Base-by-base conservation (phyloP, 2,888 invertebrate species). In the Eudemis profundana region DNA sequence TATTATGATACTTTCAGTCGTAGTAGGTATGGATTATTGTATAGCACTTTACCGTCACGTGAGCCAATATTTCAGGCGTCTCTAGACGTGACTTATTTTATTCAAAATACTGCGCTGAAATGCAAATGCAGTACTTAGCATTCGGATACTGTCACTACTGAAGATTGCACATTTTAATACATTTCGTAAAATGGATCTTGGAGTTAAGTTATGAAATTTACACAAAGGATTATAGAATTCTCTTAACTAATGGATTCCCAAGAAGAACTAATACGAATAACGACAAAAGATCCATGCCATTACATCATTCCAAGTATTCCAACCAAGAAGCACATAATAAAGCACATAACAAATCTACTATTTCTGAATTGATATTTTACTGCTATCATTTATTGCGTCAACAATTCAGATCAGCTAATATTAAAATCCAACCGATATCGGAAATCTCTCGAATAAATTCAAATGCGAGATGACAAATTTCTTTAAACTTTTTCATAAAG, bases 401-500 rank as follows among this genome's bases (percentile, higher is more conserved):
- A n/a, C n/a, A 33, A 4, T 23, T 4, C 3, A 33, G 0, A 2
- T n/a, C 19, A 19, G 10, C 19, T 36, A 19, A 36, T 7, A 40
- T 40, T 15, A 7, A 8, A 33, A 51, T 51, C 47, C 12, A 47
- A 27, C 21, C 17, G 4, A 17, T 7, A 54, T 15, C 15, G 10
- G 27, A 56, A 15, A 56, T 23, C 10, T 33, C 1, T 33, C n/a
- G 8, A 50, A 50, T 44, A 42, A 54, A 42, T 49, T 56, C 10
- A n/a, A 49, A 42, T 40, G 15, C 36, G 17, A 36, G 49, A 50
- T n/a, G 15, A 36, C 42, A 17, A 17, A 42, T 40, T 40, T 12
- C 57, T 27, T 38, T 15, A n/a, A 36, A 46, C 50, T 57, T 64
- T 51, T 50, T 64, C 40, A 59, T 51, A 38, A 64, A 50, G 27